Conservation (phyloP, 2,113 vertebrate species). For the Calidris pugnax region DNA sequence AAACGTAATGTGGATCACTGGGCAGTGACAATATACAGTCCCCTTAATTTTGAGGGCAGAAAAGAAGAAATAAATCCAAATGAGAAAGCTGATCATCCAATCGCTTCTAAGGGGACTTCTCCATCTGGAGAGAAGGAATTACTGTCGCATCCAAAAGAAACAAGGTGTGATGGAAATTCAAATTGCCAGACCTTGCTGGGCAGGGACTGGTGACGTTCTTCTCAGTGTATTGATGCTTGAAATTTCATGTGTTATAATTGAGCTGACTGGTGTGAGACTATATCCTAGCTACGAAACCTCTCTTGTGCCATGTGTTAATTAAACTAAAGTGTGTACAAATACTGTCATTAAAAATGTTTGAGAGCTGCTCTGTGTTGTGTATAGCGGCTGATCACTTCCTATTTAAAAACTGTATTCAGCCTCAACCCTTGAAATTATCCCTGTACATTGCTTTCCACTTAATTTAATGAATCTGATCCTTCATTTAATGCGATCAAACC, state of each 20-base stretch:
- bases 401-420: constrained; percentile 49
- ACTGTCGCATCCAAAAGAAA: neutral
- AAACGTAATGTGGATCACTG: neutral
- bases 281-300: constrained; percentile 49
- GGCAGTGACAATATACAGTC: neutral
- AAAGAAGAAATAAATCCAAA: constrained; percentile 46
- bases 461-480: constrained; percentile 67
- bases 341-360: constrained; percentile 64
- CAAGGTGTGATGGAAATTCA: constrained; percentile 17
- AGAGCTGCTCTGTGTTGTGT: constrained; percentile 59
- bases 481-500: constrained; percentile 57
- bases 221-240: neutral
- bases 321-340: constrained; percentile 63
- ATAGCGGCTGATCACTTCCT: constrained; percentile 50
- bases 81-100: constrained; percentile 9
- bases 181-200: neutral
- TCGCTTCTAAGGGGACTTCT: neutral
- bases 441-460: constrained; percentile 59
- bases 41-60: constrained; percentile 18
- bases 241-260: constrained; percentile 33
- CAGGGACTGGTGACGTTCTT: neutral
- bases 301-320: constrained; percentile 66
- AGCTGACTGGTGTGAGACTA: constrained; percentile 38
- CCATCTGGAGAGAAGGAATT: constrained; percentile 40
- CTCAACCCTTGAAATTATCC: constrained; percentile 59